Evolutionary conservation across 2,888 invertebrate species (phyloP).

Genomic region (Eupeodes luniger): DNA sequence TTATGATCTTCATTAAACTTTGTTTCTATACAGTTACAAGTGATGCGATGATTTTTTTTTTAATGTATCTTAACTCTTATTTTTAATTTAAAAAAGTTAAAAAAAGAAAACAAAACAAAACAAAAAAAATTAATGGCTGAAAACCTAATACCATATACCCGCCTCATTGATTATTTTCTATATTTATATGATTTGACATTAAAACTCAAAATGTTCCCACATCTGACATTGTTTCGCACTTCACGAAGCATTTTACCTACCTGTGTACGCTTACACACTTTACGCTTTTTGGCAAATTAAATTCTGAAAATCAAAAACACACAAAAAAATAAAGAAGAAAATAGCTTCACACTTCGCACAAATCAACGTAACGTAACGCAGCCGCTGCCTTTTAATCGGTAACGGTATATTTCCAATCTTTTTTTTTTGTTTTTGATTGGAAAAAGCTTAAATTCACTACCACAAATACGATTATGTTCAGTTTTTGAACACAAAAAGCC

Average conservation of each 20-base stretch:
- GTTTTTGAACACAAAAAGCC: conserved; percentile 61
- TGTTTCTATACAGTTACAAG: too few species aligned
- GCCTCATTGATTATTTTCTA: neutral
- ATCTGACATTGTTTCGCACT: conserved; percentile 9
- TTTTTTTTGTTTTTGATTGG: neutral
- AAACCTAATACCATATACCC: neutral
- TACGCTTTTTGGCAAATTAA: neutral
- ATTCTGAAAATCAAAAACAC: neutral
- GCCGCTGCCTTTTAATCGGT: neutral
- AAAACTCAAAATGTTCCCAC: neutral
- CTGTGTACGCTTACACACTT: neutral
- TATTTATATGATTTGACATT: neutral
- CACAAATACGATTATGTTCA: conserved; percentile 52
- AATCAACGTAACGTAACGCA: neutral
- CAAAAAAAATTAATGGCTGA: neutral
- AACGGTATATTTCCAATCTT: neutral
- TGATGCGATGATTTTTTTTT: too few species aligned
- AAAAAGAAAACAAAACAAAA: too few species aligned
- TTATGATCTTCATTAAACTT: too few species aligned
- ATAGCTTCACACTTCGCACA: neutral
- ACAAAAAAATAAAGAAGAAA: neutral
- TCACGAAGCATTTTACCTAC: neutral
- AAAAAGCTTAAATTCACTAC: conserved; percentile 13
- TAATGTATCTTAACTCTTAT: too few species aligned
- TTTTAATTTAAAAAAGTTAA: too few species aligned